These are phyloP conservation scores for Smittia sp. DNA, from an alignment of 2,888 invertebrate genomes.

Conservation along the genomic window DNA sequence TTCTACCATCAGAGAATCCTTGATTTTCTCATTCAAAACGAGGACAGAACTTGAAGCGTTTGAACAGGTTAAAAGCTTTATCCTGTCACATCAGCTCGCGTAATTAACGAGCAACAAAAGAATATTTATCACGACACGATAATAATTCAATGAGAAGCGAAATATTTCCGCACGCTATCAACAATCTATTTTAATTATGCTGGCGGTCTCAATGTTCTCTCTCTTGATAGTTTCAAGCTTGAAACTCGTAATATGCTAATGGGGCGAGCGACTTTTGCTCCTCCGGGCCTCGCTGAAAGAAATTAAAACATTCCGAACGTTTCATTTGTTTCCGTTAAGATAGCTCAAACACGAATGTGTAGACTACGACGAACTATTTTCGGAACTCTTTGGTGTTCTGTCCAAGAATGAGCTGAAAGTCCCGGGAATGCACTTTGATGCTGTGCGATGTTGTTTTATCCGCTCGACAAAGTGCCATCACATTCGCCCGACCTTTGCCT, in stretches of 20 bases:
- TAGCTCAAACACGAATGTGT: conserved; percentile 3
- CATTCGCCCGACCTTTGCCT: too few species aligned
- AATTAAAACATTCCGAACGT: neutral
- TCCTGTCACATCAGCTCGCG: too few species aligned
- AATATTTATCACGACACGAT: neutral
- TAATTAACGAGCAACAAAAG: too few species aligned
- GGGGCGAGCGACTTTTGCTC: neutral
- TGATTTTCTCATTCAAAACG: too few species aligned
- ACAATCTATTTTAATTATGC: neutral
- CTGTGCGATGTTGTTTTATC: too few species aligned
- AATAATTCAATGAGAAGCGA: neutral
- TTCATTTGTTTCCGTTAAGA: conserved; percentile 6
- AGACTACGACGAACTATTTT: neutral
- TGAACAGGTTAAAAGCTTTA: too few species aligned
- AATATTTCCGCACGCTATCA: neutral
- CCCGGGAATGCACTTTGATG: too few species aligned
- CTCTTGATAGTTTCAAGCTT: neutral
- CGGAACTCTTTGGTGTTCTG: neutral
- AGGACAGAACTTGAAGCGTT: too few species aligned
- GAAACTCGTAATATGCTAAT: neutral
- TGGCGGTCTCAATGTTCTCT: neutral
- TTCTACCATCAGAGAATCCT: too few species aligned
- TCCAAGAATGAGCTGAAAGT: too few species aligned
- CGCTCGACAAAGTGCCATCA: too few species aligned
- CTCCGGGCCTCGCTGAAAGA: neutral